These are phyloP conservation scores for Coracias cyanogaster DNA, from an alignment of 2,797 vertebrate genomes.

Conservation along the genomic window DNA sequence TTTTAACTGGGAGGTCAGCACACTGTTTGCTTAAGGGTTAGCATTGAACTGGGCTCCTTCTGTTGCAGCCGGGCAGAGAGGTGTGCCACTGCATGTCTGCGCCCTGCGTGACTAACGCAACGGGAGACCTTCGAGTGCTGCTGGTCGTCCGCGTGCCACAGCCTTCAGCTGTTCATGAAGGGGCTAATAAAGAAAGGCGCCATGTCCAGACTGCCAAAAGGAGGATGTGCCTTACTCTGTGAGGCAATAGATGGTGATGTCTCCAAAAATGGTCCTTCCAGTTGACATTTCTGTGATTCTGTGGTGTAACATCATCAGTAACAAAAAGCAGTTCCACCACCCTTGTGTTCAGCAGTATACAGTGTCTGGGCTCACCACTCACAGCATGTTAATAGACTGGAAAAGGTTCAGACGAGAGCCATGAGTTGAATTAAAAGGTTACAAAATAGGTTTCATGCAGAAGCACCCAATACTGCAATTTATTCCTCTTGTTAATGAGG, in stretches of 20 bases:
- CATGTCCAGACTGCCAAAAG: neutral
- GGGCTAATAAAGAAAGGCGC: neutral
- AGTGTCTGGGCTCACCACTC: neutral
- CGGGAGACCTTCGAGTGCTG: neutral
- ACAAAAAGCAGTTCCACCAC: neutral
- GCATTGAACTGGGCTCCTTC: neutral
- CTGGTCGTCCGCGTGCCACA: neutral
- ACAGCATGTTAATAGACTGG: neutral
- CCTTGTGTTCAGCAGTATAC: neutral
- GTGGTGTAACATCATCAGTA: neutral
- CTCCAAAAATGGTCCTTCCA: neutral
- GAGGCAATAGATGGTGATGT: neutral
- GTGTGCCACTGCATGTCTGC: neutral
- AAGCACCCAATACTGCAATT: neutral
- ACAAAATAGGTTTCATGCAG: neutral
- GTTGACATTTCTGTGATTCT: accelerated
- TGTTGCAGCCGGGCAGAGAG: neutral
- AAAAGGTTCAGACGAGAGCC: neutral
- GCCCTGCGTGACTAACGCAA: neutral
- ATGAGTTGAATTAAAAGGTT: neutral
- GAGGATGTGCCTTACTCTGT: neutral
- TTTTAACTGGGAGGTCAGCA: slow-evolving; percentile 12
- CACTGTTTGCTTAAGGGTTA: neutral
- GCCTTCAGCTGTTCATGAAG: neutral
- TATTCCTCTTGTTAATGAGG: neutral